These are phyloP conservation scores for Megaceryle torquata DNA, from an alignment of 2,113 vertebrate genomes.

Conservation along the genomic window DNA sequence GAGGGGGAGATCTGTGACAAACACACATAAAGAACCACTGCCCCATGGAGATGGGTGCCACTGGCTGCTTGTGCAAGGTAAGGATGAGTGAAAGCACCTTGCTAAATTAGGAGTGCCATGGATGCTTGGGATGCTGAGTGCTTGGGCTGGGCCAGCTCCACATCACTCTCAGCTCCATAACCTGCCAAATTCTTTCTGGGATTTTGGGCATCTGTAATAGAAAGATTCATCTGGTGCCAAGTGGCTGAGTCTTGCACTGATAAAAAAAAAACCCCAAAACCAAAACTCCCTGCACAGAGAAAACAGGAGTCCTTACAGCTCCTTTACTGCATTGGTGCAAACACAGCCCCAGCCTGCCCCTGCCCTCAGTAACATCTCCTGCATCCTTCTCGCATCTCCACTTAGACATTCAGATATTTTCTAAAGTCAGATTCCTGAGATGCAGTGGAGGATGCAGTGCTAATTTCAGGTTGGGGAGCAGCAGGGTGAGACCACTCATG, in stretches of 20 bases:
- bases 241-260: neutral
- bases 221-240: neutral
- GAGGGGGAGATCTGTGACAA: neutral
- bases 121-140: neutral
- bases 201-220: neutral
- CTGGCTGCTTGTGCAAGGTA: neutral
- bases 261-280: neutral
- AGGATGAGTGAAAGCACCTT: neutral
- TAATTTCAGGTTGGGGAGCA: neutral
- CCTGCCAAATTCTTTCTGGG: neutral
- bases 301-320: neutral
- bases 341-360: neutral
- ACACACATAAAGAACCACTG: neutral
- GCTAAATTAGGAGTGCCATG: neutral
- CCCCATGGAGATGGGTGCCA: neutral
- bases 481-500: rapidly evolving
- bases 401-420: neutral
- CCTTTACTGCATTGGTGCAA: neutral
- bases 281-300: neutral
- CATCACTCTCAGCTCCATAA: rapidly evolving
- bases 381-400: neutral
- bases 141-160: neutral
- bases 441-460: rapidly evolving
- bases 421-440: neutral
- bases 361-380: neutral